A percentile compares a stretch with the other conserved stretches of the same genome.
Conservation (phyloP, 2,797 vertebrate species). For the Peromyscus melanophrys region DNA sequence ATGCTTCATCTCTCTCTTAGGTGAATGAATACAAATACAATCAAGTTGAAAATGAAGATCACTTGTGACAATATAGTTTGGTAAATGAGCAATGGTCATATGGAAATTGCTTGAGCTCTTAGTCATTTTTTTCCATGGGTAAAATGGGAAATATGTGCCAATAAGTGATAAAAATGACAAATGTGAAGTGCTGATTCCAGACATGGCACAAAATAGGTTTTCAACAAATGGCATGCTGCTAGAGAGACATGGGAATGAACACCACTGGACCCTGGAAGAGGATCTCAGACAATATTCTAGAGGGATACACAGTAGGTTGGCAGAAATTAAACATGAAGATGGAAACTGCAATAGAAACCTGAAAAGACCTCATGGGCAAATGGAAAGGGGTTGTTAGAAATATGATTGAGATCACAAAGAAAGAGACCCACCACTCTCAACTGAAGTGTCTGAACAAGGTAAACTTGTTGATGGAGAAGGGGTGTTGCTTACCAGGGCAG, state of each 20-base stretch:
- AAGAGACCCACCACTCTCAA: background rate
- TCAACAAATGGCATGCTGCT: background rate
- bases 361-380: background rate
- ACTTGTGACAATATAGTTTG: background rate
- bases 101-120: background rate
- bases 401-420: too few species aligned
- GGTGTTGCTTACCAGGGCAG: background rate
- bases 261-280: background rate
- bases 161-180: background rate
- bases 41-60: background rate
- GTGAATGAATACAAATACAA: background rate
- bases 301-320: background rate
- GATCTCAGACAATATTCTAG: background rate
- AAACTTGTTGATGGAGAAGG: background rate
- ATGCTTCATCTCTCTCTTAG: background rate
- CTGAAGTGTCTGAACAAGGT: background rate
- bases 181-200: background rate
- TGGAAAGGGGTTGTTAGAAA: background rate
- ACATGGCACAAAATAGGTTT: too few species aligned
- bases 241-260: too few species aligned
- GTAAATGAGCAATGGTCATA: background rate
- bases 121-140: background rate
- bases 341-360: background rate
- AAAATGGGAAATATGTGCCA: background rate
- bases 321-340: background rate